These are phyloP conservation scores for Trichopria drosophilae DNA, from an alignment of 2,888 invertebrate genomes.

Conservation along the genomic window DNA sequence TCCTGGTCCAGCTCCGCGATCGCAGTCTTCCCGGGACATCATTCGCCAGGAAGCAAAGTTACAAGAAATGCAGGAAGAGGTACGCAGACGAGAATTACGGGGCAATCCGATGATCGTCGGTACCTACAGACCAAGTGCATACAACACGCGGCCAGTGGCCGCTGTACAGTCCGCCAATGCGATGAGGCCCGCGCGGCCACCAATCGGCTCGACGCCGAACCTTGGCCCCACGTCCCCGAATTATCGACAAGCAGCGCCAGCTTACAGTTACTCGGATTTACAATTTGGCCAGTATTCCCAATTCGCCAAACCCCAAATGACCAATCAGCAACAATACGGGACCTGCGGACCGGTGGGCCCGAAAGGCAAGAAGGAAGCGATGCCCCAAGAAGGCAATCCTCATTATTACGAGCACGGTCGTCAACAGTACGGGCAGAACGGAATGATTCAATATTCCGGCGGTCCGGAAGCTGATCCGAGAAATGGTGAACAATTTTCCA, in stretches of 20 bases:
- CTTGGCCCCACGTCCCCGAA: conserved; percentile 52
- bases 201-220: conserved; percentile 42
- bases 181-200: conserved; percentile 32
- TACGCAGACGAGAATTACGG: conserved; percentile 63
- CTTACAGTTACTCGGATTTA: conserved; percentile 45
- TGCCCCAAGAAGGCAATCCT: conserved; percentile 40
- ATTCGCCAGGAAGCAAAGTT: conserved; percentile 68
- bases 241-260: conserved; percentile 36
- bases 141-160: conserved; percentile 41
- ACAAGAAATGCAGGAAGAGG: conserved; percentile 82
- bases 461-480: conserved; percentile 38
- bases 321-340: conserved; percentile 33
- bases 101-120: conserved; percentile 43
- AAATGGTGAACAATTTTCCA: conserved; percentile 42
- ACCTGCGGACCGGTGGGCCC: conserved; percentile 42
- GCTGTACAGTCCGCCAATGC: conserved; percentile 37
- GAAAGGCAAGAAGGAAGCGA: conserved; percentile 42
- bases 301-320: conserved; percentile 41
- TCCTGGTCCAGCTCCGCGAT: conserved; percentile 53
- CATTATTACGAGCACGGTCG: conserved; percentile 37
- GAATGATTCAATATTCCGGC: conserved; percentile 39
- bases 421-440: conserved; percentile 39
- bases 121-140: conserved; percentile 45
- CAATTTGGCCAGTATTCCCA: conserved; percentile 51
- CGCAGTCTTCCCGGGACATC: conserved; percentile 61